phyloP scores from a whole-genome alignment of 2,113 vertebrate genomes.

The Channa argus region DNA sequence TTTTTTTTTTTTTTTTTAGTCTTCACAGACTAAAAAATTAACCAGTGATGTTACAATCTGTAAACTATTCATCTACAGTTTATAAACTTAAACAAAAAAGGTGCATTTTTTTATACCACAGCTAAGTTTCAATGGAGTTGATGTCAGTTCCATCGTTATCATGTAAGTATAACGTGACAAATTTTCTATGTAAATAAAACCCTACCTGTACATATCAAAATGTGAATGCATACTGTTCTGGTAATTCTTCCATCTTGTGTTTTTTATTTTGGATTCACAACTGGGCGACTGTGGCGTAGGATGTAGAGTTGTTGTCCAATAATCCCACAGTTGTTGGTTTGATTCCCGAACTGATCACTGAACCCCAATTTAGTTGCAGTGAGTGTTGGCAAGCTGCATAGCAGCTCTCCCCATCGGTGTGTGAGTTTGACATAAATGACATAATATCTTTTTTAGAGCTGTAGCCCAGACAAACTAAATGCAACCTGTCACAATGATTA shows the following conservation, averaged over 20 bases:
- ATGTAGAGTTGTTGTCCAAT: too few relatives aligned
- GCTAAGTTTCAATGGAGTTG: not conserved
- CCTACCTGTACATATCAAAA: too few relatives aligned
- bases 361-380: too few relatives aligned
- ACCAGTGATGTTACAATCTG: not conserved
- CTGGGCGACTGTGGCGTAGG: too few relatives aligned
- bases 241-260: too few relatives aligned
- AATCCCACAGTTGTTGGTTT: too few relatives aligned
- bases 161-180: not conserved
- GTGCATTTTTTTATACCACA: not conserved
- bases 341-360: not conserved
- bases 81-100: not conserved
- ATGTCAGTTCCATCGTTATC: not conserved
- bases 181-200: not conserved
- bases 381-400: too few relatives aligned
- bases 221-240: too few relatives aligned
- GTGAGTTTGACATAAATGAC: not conserved
- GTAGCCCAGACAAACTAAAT: conserved; percentile 1
- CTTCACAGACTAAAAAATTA: not conserved
- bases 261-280: not conserved
- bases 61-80: too few relatives aligned
- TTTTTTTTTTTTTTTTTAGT: not conserved
- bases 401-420: too few relatives aligned
- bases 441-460: not conserved
- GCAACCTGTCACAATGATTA: not conserved